Conservation (phyloP, 2,888 invertebrate genomes). For the Ariolimax columbianus region DNA sequence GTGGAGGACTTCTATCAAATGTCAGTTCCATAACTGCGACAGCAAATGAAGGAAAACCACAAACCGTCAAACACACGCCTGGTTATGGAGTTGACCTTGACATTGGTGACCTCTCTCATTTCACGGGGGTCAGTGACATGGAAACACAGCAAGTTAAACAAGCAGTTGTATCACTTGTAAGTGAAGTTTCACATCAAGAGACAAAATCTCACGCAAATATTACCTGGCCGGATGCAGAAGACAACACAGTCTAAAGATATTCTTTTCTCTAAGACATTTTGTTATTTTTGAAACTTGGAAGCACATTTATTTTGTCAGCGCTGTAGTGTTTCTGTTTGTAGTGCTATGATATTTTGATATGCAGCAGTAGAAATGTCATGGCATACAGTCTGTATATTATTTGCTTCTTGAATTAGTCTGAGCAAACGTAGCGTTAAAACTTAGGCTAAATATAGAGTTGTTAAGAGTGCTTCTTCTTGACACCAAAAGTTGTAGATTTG, state of each 20-base stretch:
- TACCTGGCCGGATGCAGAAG: conserved; percentile 5
- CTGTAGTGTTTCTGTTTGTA: too few relatives aligned
- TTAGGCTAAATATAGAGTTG: too few relatives aligned
- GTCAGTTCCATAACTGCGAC: neutral
- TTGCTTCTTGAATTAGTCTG: too few relatives aligned
- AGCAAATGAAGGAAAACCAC: neutral
- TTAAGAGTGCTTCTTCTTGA: too few relatives aligned
- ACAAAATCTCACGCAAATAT: neutral
- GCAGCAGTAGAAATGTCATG: too few relatives aligned
- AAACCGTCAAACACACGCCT: neutral
- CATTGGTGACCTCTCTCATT: neutral
- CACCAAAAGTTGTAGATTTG: too few relatives aligned
- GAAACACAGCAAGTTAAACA: neutral
- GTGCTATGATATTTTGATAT: too few relatives aligned
- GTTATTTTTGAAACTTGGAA: too few relatives aligned
- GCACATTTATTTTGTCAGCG: too few relatives aligned
- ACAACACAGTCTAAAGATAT: neutral
- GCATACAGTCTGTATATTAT: too few relatives aligned
- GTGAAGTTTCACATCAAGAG: neutral
- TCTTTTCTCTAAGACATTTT: too few relatives aligned
- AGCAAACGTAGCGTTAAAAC: too few relatives aligned
- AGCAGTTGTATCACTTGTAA: neutral
- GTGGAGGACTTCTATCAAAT: neutral
- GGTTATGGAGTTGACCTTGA: neutral
- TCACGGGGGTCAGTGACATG: neutral